A percentile compares a stretch with the other conserved stretches of the same genome.
Evolutionary conservation across 2,113 vertebrate species (phyloP).

Genomic region (Hipposideros armiger): DNA sequence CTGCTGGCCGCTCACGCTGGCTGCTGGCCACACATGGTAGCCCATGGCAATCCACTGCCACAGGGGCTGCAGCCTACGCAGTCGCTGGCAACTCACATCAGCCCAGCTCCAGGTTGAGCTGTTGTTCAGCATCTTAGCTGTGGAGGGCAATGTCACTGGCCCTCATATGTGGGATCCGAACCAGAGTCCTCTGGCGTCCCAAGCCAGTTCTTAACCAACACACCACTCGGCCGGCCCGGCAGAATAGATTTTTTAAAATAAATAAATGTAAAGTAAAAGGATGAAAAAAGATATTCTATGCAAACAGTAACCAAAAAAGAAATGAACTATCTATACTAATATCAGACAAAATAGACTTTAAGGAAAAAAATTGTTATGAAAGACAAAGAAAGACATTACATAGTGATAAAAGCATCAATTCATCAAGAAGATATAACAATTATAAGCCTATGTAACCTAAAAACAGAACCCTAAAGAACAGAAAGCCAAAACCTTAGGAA

Average conservation of each 20-base stretch:
- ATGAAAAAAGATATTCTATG: not conserved
- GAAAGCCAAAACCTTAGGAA: conserved; percentile 1
- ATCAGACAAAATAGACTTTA: not conserved
- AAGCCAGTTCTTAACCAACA: no score
- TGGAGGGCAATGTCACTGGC: no score
- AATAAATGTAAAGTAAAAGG: not conserved
- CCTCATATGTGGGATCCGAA: no score
- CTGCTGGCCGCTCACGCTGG: no score
- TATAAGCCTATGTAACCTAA: not conserved
- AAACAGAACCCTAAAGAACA: not conserved
- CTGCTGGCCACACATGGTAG: no score
- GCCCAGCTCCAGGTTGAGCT: no score
- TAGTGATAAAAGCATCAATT: not conserved
- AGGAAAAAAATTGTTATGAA: not conserved
- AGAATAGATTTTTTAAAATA: not conserved
- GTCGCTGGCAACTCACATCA: no score
- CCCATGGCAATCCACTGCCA: no score
- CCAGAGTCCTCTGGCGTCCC: no score
- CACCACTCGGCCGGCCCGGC: not conserved
- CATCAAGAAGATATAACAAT: not conserved
- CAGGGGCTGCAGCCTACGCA: no score
- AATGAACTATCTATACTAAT: not conserved
- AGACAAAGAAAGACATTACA: not conserved
- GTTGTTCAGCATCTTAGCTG: no score
- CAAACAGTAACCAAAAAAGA: not conserved